Base-by-base conservation (phyloP, 2,797 vertebrate species). In the Cheirogaleus major region DNA sequence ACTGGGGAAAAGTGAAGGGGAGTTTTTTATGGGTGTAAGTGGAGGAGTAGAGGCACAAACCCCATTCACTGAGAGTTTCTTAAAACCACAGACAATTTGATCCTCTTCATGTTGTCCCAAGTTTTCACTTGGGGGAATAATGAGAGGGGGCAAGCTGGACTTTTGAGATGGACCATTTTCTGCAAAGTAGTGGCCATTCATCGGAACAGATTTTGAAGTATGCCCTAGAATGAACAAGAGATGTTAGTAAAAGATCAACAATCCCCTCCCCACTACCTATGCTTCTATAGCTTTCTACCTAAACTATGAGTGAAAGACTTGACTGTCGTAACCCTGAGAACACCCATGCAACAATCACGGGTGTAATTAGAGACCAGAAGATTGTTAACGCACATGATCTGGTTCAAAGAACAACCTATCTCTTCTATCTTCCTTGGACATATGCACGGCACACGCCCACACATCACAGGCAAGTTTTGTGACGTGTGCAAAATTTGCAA, bases 61-160 rank as follows among this genome's bases (percentile, higher is more conserved):
- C 43, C 85, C 95, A 0, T 97, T 97, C 88, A 99, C 96, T 0
- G 99, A 99, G 45, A 99, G 99, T 92, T 98, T 99, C 98, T 99
- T 98, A 90, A 99, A 99, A 35, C 98, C 98, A 61, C 99, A 99
- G 82, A 99, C 73, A 5, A 99, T 98, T 75, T 99, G 99, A 84
- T 99, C 99, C 3, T 99, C 99, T 0, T 98, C 98, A 38, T 92
- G 97, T 73, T 98, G 98, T 22, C 97, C 25, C 1, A 96, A 82
- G 89, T 98, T 98, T 23, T 98, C 97, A 1, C 70, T 97, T 50
- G 98, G 98, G 82, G 99, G 98, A 45, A 99, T 93, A 93, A 98
- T 97, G 43, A 99, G 95, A 55, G 99, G 98, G 81, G 99, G 96
- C 70, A 99, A 98, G 91, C 98, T 97, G 76, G 98, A 97, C 97